Evolutionary conservation across 1,140 invertebrate species (phyloP), one percentile per base, ranked within the genome.

Genomic region (Calosoma granatense): DNA sequence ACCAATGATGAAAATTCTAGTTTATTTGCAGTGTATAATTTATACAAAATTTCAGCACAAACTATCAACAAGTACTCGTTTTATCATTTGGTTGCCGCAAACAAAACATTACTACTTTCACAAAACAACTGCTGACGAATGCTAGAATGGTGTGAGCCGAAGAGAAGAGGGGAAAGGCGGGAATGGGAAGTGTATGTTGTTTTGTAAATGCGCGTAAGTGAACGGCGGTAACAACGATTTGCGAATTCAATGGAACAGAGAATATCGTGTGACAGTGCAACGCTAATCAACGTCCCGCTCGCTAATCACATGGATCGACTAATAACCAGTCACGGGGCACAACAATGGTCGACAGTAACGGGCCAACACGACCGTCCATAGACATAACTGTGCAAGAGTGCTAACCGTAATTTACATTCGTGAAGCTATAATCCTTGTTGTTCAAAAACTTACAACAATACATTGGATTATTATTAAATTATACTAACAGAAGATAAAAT

Each of bases 221-320:
- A 47, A 47, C 41, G 17, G 15, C 41, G 17, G 17, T 3, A 11
- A 47, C 41, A 17, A 4, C 41, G 41, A 47, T 47, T 47, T 47
- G 41, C 41, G 41, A 47, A 47, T 47, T 47, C 41, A 47, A 47
- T 47, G 41, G 41, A 47, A 47, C 41, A 17, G 41, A 47, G 41
- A 47, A 47, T 47, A 47, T 47, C 41, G 41, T 47, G 41, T 47
- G 41, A 47, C 41, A 47, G 41, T 17, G 17, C 9, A 9, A 17
- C 17, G 41, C 41, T 47, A 47, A 47, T 47, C 41, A 47, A 47
- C 41, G 41, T 47, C 41, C 41, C 41, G 15, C 41, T 47, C 41
- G 15, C 41, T 47, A 47, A 47, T 47, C 41, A 47, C 41, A 47
- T 47, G 41, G 41, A 47, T 47, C 41, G 41, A 47, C 41, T 47